Conservation (phyloP, 1,140 invertebrate species). For the Drosophila chauvacae region DNA sequence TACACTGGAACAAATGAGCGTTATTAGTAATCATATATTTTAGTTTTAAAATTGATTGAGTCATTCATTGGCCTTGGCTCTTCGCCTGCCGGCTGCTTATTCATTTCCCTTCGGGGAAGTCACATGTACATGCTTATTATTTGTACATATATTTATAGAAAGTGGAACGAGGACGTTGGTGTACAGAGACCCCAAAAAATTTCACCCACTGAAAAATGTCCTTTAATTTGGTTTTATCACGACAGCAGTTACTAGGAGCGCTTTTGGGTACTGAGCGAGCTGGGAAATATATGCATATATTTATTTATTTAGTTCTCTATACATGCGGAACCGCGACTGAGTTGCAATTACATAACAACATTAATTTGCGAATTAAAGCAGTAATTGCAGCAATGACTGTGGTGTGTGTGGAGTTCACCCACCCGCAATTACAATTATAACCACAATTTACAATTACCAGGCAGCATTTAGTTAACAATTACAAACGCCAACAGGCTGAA, state of each 20-base stretch:
- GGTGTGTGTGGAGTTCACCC: constrained; percentile 20
- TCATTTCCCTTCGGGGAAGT: constrained; percentile 1
- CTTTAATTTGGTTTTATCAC: constrained; percentile 48
- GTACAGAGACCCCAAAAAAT: constrained; percentile 8
- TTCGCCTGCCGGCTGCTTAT: neutral
- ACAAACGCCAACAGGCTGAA: neutral
- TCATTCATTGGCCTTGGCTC: constrained; percentile 26
- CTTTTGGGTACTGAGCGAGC: neutral
- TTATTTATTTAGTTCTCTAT: neutral
- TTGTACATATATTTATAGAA: constrained; percentile 3
- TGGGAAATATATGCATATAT: neutral
- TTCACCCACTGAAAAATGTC: constrained; percentile 33
- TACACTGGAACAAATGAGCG: constrained; percentile 5
- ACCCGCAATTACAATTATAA: constrained; percentile 19
- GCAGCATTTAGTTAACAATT: constrained; percentile 38
- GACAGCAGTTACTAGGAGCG: constrained; percentile 14
- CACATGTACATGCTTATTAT: neutral
- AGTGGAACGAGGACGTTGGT: constrained; percentile 35
- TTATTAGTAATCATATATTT: constrained; percentile 16
- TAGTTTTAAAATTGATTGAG: constrained; percentile 28
- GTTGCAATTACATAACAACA: constrained; percentile 28
- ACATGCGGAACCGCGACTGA: constrained; percentile 24
- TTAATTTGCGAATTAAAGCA: constrained; percentile 38
- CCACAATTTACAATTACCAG: constrained; percentile 33
- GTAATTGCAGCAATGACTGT: constrained; percentile 40